Conservation (phyloP, 2,113 vertebrate genomes). For the Turdus rufiventris region DNA sequence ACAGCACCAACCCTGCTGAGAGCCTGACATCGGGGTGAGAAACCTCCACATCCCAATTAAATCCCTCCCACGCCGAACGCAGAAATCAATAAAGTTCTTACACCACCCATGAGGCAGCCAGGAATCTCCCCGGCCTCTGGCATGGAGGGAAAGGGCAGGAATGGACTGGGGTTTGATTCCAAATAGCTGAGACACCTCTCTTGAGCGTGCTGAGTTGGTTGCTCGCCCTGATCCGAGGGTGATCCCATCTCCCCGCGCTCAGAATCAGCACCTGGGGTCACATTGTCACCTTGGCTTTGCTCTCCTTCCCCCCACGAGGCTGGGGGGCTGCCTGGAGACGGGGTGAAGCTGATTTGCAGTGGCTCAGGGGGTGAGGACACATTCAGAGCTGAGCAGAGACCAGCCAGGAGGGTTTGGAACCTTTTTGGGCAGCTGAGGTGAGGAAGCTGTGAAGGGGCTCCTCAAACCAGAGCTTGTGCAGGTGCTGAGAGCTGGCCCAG, state of each 20-base stretch:
- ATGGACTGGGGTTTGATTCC: neutral
- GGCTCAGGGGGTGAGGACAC: neutral
- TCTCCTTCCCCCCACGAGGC: neutral
- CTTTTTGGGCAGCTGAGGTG: neutral
- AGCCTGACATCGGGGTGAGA: neutral
- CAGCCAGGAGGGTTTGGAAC: neutral
- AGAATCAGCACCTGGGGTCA: rapidly evolving
- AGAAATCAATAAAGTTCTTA: neutral
- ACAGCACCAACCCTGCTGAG: neutral
- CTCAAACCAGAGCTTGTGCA: rapidly evolving
- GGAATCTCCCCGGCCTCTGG: neutral
- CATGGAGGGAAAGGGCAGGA: neutral
- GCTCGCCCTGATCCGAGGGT: rapidly evolving
- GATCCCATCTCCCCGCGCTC: neutral
- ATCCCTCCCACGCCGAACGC: neutral
- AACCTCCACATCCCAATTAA: slow-evolving; percentile 12
- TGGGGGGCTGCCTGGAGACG: neutral
- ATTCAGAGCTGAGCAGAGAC: neutral
- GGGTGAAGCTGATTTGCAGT: neutral
- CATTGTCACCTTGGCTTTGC: neutral
- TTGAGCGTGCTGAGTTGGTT: rapidly evolving
- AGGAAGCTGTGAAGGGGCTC: neutral
- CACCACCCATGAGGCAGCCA: neutral
- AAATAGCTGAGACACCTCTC: neutral
- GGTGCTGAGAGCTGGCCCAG: neutral